Evolutionary conservation across 2,113 vertebrate species (phyloP).

Genomic region (Pteruthius melanotis): DNA sequence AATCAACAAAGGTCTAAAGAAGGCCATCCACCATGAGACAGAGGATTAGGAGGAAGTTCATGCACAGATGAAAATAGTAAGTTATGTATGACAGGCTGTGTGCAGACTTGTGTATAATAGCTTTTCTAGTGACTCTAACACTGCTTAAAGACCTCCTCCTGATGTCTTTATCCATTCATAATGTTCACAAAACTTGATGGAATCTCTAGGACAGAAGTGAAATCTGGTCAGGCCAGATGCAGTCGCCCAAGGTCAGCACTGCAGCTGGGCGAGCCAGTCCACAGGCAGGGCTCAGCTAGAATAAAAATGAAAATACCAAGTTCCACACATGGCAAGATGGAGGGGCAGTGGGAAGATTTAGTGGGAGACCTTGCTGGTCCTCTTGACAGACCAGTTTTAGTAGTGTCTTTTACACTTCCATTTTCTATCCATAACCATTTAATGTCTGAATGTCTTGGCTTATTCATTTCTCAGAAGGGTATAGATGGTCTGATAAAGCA

Average conservation of each 20-base stretch:
- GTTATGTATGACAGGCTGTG: neutral
- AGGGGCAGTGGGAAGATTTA: neutral
- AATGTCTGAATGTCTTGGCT: constrained; percentile 9
- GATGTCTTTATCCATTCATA: neutral
- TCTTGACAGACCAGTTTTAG: neutral
- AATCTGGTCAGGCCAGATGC: too few species aligned
- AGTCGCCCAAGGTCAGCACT: too few species aligned
- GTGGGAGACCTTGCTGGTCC: neutral
- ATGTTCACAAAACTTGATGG: neutral
- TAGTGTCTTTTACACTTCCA: neutral
- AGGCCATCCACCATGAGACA: neutral
- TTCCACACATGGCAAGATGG: neutral
- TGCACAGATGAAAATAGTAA: neutral
- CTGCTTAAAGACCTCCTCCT: neutral
- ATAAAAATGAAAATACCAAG: neutral
- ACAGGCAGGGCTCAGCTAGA: neutral
- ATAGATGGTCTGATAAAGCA: neutral
- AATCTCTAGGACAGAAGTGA: neutral
- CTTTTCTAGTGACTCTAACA: neutral
- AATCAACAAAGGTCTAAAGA: neutral
- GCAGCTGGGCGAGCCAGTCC: neutral
- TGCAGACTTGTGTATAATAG: neutral
- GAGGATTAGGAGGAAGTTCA: neutral
- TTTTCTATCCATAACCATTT: neutral
- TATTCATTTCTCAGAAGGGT: constrained; percentile 10